Evolutionary conservation across 2,113 vertebrate genomes (phyloP).

Genomic region (Scytalopus superciliaris): DNA sequence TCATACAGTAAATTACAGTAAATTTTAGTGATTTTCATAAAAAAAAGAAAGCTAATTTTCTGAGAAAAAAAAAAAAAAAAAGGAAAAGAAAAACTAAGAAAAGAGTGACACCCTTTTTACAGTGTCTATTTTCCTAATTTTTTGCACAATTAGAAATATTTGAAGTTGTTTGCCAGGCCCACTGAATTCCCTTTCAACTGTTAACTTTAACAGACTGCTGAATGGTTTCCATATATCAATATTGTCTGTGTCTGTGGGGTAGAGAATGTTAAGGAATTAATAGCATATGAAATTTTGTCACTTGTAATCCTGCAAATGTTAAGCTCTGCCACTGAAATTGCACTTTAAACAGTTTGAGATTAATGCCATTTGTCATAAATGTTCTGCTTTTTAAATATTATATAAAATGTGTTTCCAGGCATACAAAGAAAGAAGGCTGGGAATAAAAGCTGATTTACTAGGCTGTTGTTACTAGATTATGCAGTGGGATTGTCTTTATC

Average conservation of each 20-base stretch:
- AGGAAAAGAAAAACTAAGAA: neutral
- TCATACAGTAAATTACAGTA: neutral
- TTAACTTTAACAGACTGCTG: neutral
- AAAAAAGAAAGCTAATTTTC: neutral
- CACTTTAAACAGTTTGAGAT: neutral
- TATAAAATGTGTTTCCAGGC: neutral
- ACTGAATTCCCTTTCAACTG: neutral
- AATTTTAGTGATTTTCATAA: neutral
- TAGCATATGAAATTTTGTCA: constrained; percentile 1
- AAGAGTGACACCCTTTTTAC: neutral
- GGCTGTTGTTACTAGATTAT: neutral
- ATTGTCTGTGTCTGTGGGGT: neutral
- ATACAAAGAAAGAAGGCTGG: neutral
- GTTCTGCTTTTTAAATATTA: neutral
- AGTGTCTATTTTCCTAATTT: neutral
- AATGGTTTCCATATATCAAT: neutral
- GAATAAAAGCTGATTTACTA: neutral
- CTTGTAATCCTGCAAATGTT: neutral
- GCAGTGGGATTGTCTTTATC: neutral
- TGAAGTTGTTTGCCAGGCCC: neutral
- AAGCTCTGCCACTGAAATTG: neutral
- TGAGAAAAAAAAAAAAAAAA: neutral
- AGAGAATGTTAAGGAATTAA: neutral
- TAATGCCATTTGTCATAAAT: neutral
- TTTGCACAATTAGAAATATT: neutral